A percentile compares a stretch with the other conserved stretches of the same genome.
phyloP scores from a whole-genome alignment of 2,888 invertebrate genomes.

The Cantharis rustica region DNA sequence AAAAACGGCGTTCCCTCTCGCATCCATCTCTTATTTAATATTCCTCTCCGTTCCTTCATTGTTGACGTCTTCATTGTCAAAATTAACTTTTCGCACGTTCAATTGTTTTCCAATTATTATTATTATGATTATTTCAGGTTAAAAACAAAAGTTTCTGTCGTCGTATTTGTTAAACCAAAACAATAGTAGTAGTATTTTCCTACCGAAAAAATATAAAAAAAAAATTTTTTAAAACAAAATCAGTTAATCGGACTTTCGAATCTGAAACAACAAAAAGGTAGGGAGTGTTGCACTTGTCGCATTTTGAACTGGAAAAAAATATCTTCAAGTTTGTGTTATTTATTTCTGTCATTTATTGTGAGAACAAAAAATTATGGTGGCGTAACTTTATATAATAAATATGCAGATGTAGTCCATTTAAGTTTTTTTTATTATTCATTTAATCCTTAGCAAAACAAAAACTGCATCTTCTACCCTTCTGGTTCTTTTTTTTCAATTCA shows the following conservation, averaged over 20 bases:
- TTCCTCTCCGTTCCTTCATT: neutral
- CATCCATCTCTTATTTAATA: slow-evolving; percentile 3
- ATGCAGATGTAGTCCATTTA: slow-evolving; percentile 15
- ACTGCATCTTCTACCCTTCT: slow-evolving; percentile 5
- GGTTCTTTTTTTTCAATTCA: neutral
- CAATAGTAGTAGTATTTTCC: too few species aligned
- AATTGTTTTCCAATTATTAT: too few species aligned
- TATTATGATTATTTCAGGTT: too few species aligned
- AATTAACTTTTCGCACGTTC: neutral
- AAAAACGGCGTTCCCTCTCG: slow-evolving; percentile 17
- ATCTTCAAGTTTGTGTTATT: neutral
- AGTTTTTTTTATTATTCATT: neutral
- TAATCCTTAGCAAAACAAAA: neutral
- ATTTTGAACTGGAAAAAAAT: neutral
- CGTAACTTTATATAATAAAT: slow-evolving; percentile 23
- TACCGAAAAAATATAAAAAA: too few species aligned
- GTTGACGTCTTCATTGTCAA: slow-evolving; percentile 3
- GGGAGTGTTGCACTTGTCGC: neutral
- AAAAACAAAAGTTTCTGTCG: neutral
- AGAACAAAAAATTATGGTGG: slow-evolving; percentile 7
- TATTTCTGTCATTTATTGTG: neutral
- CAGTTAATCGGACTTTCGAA: too few species aligned
- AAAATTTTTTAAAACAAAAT: too few species aligned
- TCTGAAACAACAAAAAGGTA: neutral
- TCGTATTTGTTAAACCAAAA: too few species aligned